Percentiles rank a stretch among this genome's conserved stretches.
These are phyloP conservation scores for Diadromus collaris DNA, from an alignment of 2,888 invertebrate species.

Conservation along the genomic window DNA sequence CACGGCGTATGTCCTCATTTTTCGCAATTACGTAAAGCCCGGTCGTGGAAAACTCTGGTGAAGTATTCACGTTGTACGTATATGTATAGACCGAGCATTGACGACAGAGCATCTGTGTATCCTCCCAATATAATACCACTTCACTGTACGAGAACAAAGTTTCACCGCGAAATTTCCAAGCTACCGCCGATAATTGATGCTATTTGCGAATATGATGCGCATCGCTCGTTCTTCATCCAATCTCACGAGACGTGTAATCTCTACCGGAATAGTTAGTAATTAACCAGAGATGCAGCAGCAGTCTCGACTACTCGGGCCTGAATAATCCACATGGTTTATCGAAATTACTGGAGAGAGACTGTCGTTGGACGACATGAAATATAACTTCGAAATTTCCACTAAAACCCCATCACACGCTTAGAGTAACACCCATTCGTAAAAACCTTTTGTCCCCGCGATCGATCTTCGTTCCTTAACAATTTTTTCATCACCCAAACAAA, in stretches of 20 bases:
- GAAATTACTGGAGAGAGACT: background rate
- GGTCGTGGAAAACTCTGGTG: background rate
- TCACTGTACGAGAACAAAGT: background rate
- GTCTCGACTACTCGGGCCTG: background rate
- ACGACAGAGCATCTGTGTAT: background rate
- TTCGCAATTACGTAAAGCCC: background rate
- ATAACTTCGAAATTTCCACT: background rate
- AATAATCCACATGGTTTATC: background rate
- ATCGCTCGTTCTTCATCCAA: background rate
- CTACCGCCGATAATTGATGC: background rate
- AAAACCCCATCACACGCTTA: background rate
- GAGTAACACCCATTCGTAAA: background rate
- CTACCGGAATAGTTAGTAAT: background rate
- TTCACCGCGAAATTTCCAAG: background rate
- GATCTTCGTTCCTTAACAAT: background rate
- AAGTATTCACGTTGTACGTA: background rate
- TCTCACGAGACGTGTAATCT: background rate
- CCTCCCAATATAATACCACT: background rate
- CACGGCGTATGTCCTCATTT: background rate
- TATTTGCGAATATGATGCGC: background rate
- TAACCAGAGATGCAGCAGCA: background rate
- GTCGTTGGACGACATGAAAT: background rate
- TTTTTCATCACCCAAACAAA: background rate
- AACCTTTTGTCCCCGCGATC: background rate
- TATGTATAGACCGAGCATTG: background rate